A percentile compares a stretch with the other conserved stretches of the same genome.
phyloP scores from a whole-genome alignment of 2,113 vertebrate species.

The Prinia subflava region DNA sequence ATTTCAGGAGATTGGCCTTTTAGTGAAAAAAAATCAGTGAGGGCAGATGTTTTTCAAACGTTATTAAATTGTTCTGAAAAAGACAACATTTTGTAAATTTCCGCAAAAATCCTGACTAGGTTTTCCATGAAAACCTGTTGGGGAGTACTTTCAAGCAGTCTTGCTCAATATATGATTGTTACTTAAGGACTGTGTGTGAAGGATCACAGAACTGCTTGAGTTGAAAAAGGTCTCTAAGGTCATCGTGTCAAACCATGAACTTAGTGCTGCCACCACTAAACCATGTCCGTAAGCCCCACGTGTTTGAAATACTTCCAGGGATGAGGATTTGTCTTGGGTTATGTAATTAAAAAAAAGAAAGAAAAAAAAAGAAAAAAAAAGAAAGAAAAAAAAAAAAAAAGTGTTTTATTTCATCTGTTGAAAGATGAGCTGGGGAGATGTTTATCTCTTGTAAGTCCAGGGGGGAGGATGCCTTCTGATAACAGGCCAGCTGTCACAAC shows the following conservation, averaged over 20 bases:
- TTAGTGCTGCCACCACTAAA: background rate
- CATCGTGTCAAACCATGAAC: accelerated
- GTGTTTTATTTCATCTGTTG: too few relatives aligned
- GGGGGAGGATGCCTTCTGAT: too few relatives aligned
- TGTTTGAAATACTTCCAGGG: background rate
- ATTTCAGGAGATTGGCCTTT: background rate
- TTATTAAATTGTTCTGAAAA: background rate
- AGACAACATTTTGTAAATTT: background rate
- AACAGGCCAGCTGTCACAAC: too few relatives aligned
- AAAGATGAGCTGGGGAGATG: too few relatives aligned
- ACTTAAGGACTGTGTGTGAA: background rate
- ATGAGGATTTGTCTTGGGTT: background rate
- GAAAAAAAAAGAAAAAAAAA: too few relatives aligned
- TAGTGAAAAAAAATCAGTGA: background rate
- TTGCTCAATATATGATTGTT: background rate
- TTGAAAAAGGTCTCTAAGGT: background rate
- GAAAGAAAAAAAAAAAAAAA: too few relatives aligned
- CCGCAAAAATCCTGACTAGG: background rate
- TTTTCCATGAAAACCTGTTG: background rate
- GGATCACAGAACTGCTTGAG: background rate
- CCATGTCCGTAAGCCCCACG: accelerated
- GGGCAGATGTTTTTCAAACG: background rate
- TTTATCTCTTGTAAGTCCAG: too few relatives aligned
- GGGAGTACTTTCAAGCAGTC: background rate
- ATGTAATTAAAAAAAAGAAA: too few relatives aligned